Evolutionary conservation across 1,140 invertebrate species (phyloP), one percentile per base, ranked within the genome.

Genomic region (Dolichoris vasculosae): DNA sequence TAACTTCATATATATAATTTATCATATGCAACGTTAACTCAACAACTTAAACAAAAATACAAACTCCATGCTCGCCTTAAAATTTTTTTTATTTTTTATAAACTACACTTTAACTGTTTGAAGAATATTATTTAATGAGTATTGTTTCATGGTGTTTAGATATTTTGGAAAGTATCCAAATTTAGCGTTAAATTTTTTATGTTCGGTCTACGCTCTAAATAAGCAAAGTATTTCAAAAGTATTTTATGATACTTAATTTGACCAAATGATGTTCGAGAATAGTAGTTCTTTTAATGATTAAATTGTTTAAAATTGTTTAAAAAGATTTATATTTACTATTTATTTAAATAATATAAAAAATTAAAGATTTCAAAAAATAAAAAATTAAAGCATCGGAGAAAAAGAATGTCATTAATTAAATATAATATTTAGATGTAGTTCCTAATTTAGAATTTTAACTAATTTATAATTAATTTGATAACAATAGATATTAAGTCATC

Each of bases 1-100:
- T 35, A 35, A 17, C 20, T 82, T 46, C 40, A 35, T 64, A 73
- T 40, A 83, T 51, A 77, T 51, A 77, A 83, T 83, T 83, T 67
- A 83, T 75, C 43, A 83, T 83, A 32, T 48, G 15, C 48, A 69
- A 13, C 48, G 17, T 40, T 20, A 71, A 40, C 3, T 1, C 35
- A 32, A 6, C 7, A 32, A 20, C 17, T 2, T 6, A 4, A 40
- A 40, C 32, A 71, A 71, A 40, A 40, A 71, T 71, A 71, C 13
- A 23, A 17, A 40, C 20, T 79, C 55, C 23, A 79, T 79, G 8
- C 55, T 11, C 30, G 35, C 7, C 38, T 32, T 40, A 17, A 0
- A 20, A 73, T n/a, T 11, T 73, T 73, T 9, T 4, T 1, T 9
- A 43, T 26, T 3, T 73, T 73, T n/a, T 3, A n/a, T 43, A 13